These are phyloP conservation scores for Rhodinocichla rosea DNA, from an alignment of 2,113 vertebrate genomes.

Conservation along the genomic window DNA sequence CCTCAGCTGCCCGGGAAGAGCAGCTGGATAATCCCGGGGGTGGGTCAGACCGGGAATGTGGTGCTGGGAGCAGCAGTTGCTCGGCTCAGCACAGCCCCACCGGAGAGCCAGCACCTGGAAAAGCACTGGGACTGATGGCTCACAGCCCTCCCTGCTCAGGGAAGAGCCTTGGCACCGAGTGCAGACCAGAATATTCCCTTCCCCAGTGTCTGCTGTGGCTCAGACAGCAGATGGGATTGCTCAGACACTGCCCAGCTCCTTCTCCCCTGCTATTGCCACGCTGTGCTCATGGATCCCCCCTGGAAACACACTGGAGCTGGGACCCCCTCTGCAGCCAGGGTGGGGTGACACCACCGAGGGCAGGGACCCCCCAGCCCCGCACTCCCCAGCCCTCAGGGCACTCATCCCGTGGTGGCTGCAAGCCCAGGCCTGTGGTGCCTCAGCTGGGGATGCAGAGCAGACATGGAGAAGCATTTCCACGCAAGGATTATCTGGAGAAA, in stretches of 20 bases:
- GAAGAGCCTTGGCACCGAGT: constrained; percentile 26
- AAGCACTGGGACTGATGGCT: background rate
- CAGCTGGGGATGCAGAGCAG: background rate
- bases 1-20: background rate
- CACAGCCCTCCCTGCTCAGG: background rate
- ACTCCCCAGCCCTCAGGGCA: background rate
- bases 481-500: background rate
- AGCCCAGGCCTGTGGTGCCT: background rate
- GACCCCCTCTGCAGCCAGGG: background rate
- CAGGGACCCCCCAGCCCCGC: background rate
- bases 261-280: background rate
- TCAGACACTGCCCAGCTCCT: constrained; percentile 9
- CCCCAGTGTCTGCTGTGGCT: background rate
- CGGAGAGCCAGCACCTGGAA: constrained; percentile 48
- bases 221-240: constrained; percentile 66
- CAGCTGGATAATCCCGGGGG: background rate
- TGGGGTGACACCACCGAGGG: background rate
- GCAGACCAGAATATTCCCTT: constrained; percentile 48
- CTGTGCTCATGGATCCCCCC: background rate
- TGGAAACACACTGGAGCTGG: accelerated
- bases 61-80: background rate
- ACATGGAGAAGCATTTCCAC: background rate
- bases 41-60: background rate
- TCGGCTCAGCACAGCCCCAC: background rate
- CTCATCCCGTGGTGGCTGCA: background rate